Base-by-base conservation (phyloP, 1,140 invertebrate species). In the Drosophila yakuba region DNA sequence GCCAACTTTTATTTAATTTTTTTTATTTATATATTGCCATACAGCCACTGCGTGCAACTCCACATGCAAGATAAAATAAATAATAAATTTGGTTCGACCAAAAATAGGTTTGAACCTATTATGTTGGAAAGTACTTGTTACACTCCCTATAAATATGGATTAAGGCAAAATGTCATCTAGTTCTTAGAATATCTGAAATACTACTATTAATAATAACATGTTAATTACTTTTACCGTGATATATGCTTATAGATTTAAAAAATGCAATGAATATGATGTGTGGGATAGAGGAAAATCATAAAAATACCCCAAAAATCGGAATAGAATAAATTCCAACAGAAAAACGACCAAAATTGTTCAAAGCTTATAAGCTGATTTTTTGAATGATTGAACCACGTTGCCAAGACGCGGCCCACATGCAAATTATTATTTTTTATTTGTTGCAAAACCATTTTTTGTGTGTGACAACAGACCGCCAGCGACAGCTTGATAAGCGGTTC, bases 401-500 rank as follows among this genome's bases (percentile, higher is more conserved):
- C 54, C 45, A 64, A 57, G 69, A 43, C 44, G 35, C 68, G 38
- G n/a, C 81, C 81, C 78, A 86, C 78, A 81, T 77, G 56, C 63
- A 60, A 61, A 66, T 71, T 43, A 51, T 61, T 57, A 64, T 63
- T 36, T 48, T 38, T 39, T 56, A 57, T 74, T 57, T 54, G 38
- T 74, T 74, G 72, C 71, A 64, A 74, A 74, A 73, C 28, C 28
- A 55, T 61, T 55, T 44, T 63, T 38, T 74, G 45, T 71, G 39
- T 55, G 32, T 38, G 35, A 52, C 69, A 59, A 68, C 61, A 52
- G 51, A 57, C 72, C 43, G 44, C 74, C 55, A 63, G 20, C 60
- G 60, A 67, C 74, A 86, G 74, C 67, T 82, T 81, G 82, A 82
- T 85, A 85, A 85, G 82, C 69, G 68, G 74, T 79, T 81, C 78